These are phyloP conservation scores for Chondrosia reniformis DNA, from an alignment of 37 sponge, comb jelly and placozoan species.

Conservation along the genomic window DNA sequence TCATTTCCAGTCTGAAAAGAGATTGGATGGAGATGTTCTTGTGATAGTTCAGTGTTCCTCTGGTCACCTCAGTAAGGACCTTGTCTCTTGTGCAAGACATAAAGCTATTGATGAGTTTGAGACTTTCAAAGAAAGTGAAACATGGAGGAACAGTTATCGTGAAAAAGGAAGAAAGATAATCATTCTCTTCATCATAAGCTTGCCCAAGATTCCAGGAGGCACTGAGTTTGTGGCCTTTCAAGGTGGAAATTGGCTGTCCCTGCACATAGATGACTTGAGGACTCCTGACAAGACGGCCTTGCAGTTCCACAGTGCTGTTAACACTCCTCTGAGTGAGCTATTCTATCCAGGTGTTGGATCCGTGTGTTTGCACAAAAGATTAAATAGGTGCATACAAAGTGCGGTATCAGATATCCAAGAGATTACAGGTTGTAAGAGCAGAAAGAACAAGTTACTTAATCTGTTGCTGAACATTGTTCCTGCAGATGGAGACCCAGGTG, in stretches of 20 bases:
- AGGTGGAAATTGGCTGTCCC: constrained; percentile 72
- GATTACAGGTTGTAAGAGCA: neutral
- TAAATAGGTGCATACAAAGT: neutral
- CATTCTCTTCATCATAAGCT: constrained; percentile 58
- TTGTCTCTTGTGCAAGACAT: constrained; percentile 86
- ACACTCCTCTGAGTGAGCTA: constrained; percentile 47
- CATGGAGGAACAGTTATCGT: neutral
- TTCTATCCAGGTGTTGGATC: constrained; percentile 21
- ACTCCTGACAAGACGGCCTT: constrained; percentile 31
- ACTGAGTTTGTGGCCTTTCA: constrained; percentile 66
- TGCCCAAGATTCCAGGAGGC: constrained; percentile 40
- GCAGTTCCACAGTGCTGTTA: constrained; percentile 31
- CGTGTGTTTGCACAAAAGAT: neutral
- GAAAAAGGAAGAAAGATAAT: constrained; percentile 18
- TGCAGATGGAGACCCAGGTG: no score
- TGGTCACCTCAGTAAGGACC: constrained; percentile 72
- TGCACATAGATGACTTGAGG: constrained; percentile 68
- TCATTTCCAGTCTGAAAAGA: neutral
- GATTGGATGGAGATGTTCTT: constrained; percentile 23
- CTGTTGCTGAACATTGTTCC: neutral
- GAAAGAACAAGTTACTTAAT: neutral
- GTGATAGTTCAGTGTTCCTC: constrained; percentile 84
- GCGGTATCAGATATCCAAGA: constrained; percentile 4
- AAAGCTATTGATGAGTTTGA: constrained; percentile 52
- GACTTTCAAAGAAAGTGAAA: neutral